Evolutionary conservation across 1,140 invertebrate genomes (phyloP), one percentile per base, ranked within the genome.

Genomic region (Sminthurides bifidus): DNA sequence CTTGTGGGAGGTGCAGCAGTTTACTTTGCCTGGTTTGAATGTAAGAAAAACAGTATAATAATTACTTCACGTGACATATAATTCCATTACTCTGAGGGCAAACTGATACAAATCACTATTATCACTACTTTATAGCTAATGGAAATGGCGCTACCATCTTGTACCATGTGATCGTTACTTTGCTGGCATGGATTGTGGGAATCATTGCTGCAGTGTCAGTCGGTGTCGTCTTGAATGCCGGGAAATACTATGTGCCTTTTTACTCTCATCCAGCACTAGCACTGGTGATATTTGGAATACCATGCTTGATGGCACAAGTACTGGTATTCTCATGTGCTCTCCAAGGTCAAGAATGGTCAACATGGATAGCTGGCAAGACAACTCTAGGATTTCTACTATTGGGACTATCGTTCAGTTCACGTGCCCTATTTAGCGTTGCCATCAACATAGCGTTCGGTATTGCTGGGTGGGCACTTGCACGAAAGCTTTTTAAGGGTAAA

Each of bases 351-450:
- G 59, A 64, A 41, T 59, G 61, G 37, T 19, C 45, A 69, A 5
- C 67, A 64, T 62, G 70, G 69, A 66, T 72, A 70, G 65, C 70
- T 66, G 49, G 68, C 61, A 56, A 60, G 74, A 58, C 54, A 75
- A 31, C 66, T 77, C 21, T 79, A 72, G 75, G 72, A 5, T 21
- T 73, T 3, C 27, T 77, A 5, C 59, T 76, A 3, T 49, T 74
- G 19, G 21, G 71, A 8, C 61, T 72, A 44, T 76, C 76, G 6
- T 59, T 71, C 52, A 61, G 68, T 14, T 67, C 69, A 3, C 65
- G 74, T 54, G 71, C 74, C 43, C 67, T 73, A 3, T 78, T 74
- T 60, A 52, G 74, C n/a, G 51, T 76, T 3, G 66, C 75, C 59
- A 60, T 78, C 14, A 72, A 72, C 50, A 65, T 77, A 8, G 41